These are phyloP conservation scores for Eupeodes corollae DNA, from an alignment of 1,140 invertebrate species.

Conservation along the genomic window DNA sequence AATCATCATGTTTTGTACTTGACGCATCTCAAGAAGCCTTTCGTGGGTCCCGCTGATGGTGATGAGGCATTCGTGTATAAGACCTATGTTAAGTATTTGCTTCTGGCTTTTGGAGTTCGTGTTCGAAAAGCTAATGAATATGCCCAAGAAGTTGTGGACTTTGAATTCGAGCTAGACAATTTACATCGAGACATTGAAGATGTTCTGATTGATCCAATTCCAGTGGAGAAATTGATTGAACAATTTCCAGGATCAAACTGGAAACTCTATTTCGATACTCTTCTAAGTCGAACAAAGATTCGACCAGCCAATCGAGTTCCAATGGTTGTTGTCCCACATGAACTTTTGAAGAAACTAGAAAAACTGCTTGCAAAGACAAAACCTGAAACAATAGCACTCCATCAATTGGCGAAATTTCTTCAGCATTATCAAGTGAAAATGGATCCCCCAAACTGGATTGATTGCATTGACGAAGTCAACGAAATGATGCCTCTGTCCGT, in stretches of 20 bases:
- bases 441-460: conserved; percentile 10
- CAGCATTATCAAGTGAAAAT: conserved; percentile 18
- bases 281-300: conserved; percentile 7
- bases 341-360: conserved; percentile 14
- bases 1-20: no score
- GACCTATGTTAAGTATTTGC: conserved; percentile 22
- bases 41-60: neutral
- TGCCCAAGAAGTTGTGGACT: conserved; percentile 16
- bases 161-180: conserved; percentile 15
- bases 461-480: conserved; percentile 20
- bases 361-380: conserved; percentile 7
- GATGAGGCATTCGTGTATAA: conserved; percentile 18
- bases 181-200: conserved; percentile 4
- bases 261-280: conserved; percentile 12
- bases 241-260: conserved; percentile 18
- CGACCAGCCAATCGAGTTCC: neutral
- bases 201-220: conserved; percentile 18
- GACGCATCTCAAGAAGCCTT: no score
- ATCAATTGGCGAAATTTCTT: conserved; percentile 24
- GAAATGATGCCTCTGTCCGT: conserved; percentile 14
- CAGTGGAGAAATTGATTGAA: conserved; percentile 8
- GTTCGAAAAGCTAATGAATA: conserved; percentile 14
- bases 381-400: conserved; percentile 14
- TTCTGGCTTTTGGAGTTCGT: conserved; percentile 22
- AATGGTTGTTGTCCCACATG: conserved; percentile 20